Evolutionary conservation across 1,140 invertebrate species (phyloP).

Genomic region (Anoplolepis gracilipes): DNA sequence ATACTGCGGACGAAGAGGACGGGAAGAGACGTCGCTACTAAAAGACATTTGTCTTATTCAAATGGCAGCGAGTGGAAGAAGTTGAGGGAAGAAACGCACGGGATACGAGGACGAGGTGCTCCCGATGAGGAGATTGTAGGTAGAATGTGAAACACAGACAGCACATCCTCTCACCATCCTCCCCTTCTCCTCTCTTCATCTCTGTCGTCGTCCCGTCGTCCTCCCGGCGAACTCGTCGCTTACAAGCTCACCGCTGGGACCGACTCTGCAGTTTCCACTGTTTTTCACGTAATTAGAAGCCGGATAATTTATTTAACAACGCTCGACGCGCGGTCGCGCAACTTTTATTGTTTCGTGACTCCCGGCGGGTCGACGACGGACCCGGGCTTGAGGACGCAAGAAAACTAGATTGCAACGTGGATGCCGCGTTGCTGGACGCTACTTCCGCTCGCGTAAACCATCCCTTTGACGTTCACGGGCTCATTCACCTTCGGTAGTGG

Average conservation of each 20-base stretch:
- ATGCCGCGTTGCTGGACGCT: slow-evolving; percentile 6
- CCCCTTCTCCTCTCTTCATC: not conserved
- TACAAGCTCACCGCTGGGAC: slow-evolving; percentile 70
- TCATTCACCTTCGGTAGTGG: not conserved
- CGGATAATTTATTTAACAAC: slow-evolving; percentile 82
- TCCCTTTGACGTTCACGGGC: slow-evolving; percentile 19
- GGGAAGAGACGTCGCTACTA: not conserved
- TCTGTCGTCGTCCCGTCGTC: slow-evolving; percentile 27
- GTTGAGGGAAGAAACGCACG: slow-evolving; percentile 46
- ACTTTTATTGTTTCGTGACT: slow-evolving; percentile 77
- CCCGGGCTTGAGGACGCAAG: slow-evolving; percentile 46
- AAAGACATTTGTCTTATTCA: slow-evolving; percentile 77
- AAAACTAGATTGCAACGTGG: slow-evolving; percentile 63
- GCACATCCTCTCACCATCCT: slow-evolving; percentile 1
- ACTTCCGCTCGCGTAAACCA: slow-evolving; percentile 9
- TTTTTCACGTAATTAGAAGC: slow-evolving; percentile 81
- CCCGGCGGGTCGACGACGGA: slow-evolving; percentile 28
- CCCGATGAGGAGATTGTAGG: slow-evolving; percentile 38
- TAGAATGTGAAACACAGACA: slow-evolving; percentile 45
- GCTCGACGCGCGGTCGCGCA: slow-evolving; percentile 75
- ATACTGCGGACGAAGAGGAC: not conserved
- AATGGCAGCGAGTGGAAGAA: slow-evolving; percentile 59
- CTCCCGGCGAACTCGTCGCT: slow-evolving; percentile 56
- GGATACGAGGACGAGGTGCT: not conserved
- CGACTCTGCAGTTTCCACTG: slow-evolving; percentile 73